phyloP scores from a whole-genome alignment of 2,113 vertebrate species.

The Podocnemis expansa region DNA sequence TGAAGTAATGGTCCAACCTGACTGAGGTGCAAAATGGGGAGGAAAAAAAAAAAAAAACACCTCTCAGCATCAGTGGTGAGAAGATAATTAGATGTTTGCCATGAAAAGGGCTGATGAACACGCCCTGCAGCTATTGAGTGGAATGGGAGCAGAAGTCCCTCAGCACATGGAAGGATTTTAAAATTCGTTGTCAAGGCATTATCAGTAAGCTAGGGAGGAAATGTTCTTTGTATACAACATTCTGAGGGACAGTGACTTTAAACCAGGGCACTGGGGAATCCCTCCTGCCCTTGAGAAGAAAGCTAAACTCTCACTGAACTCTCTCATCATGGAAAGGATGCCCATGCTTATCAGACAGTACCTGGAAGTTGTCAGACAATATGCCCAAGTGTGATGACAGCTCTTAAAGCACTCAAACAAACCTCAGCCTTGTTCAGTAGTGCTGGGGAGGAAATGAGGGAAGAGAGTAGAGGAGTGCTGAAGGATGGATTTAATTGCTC shows the following conservation, averaged over 20 bases:
- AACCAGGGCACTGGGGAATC: not conserved
- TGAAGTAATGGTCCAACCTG: not conserved
- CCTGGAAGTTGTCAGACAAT: not conserved
- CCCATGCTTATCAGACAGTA: not conserved
- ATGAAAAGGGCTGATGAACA: accelerated
- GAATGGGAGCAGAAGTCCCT: not conserved
- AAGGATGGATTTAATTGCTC: not conserved
- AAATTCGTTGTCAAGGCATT: not conserved
- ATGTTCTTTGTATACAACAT: not conserved
- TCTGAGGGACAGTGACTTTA: not conserved
- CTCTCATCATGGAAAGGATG: too few species aligned
- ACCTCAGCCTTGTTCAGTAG: not conserved
- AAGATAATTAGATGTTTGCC: not conserved
- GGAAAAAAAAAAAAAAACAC: too few species aligned
- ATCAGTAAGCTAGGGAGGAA: not conserved
- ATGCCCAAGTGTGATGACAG: not conserved
- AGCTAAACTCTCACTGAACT: not conserved
- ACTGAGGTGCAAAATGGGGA: accelerated
- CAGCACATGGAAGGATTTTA: not conserved
- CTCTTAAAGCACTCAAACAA: not conserved
- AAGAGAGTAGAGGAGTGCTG: not conserved
- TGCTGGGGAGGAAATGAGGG: not conserved
- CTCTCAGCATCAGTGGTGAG: not conserved
- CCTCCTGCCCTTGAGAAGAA: not conserved
- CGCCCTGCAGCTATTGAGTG: not conserved